Conservation (phyloP, 2,888 invertebrate genomes). For the Biston betularia region DNA sequence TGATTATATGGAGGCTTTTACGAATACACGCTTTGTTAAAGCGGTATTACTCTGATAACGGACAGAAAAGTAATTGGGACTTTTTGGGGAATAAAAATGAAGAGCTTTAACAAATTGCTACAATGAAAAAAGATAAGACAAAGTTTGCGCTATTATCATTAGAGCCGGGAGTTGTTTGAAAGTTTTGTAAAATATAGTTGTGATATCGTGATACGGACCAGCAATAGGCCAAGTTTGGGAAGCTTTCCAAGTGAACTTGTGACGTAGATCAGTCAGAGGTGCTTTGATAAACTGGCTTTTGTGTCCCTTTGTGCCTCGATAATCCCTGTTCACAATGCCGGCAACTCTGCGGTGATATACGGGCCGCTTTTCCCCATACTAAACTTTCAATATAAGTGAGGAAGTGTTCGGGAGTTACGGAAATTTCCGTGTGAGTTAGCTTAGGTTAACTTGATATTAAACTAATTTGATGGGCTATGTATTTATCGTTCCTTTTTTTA, state of each 20-base stretch:
- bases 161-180: conserved; percentile 42
- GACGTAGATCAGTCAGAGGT: conserved; percentile 63
- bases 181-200: conserved; percentile 48
- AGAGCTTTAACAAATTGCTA: conserved; percentile 44
- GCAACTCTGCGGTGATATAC: conserved; percentile 55
- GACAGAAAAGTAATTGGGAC: conserved; percentile 32
- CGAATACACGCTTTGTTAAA: conserved; percentile 28
- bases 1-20: conserved; percentile 33
- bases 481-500: conserved; percentile 3
- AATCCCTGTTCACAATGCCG: conserved; percentile 65
- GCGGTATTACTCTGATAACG: conserved; percentile 20
- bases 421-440: conserved; percentile 33
- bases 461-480: conserved; percentile 21
- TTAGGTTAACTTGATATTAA: conserved; percentile 33
- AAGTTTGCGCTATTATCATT: conserved; percentile 45
- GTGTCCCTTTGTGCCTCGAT: conserved; percentile 73
- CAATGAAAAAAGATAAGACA: conserved; percentile 46
- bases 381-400: conserved; percentile 52
- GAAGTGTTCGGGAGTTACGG: conserved; percentile 37
- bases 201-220: conserved; percentile 52
- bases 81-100: conserved; percentile 39
- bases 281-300: conserved; percentile 77
- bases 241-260: conserved; percentile 60
- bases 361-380: conserved; percentile 57
- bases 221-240: conserved; percentile 58